Evolutionary conservation across 2,888 invertebrate species (phyloP), one percentile per base, ranked within the genome.

Genomic region (Brenthis ino): DNA sequence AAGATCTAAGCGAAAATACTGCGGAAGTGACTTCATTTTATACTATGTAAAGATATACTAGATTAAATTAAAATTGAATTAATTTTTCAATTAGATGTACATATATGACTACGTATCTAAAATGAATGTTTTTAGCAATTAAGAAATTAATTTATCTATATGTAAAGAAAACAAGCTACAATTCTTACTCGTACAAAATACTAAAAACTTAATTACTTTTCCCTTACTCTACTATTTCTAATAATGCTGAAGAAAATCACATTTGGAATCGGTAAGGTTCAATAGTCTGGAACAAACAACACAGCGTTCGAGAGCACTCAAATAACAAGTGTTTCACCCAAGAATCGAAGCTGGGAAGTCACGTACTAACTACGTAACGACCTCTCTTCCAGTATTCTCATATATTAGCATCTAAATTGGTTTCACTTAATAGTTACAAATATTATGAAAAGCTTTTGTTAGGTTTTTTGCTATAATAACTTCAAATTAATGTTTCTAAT

Each of bases 271-370:
- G 37, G 37, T 11, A 43, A 43, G 37, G 69, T 64, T 58, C 67
- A 65, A 70, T 68, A 70, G 65, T 58, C 57, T 70, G 58, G 64
- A 71, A 69, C 72, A 72, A 71, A 66, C 69, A 69, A 28, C 65
- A 6, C 54, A 16, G 48, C 53, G 37, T 67, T 69, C 60, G 66
- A 64, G 67, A 50, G 61, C 65, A 68, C 73, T 73, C 37, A 63
- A 66, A 54, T 69, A 58, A 69, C 68, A 66, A 69, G 71, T 68
- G 69, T 65, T 70, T 55, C 60, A 56, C 16, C 54, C 64, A 56
- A 71, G 73, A 73, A 73, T 73, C 73, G 73, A 73, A 73, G 67
- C 72, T 65, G 69, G 68, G 69, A 69, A 65, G 71, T 67, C 71
- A 73, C 72, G 72, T 73, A 71, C 57, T 68, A 65, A 67, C 63